Conservation (phyloP, 2,888 invertebrate species). For the Latrodectus elegans region DNA sequence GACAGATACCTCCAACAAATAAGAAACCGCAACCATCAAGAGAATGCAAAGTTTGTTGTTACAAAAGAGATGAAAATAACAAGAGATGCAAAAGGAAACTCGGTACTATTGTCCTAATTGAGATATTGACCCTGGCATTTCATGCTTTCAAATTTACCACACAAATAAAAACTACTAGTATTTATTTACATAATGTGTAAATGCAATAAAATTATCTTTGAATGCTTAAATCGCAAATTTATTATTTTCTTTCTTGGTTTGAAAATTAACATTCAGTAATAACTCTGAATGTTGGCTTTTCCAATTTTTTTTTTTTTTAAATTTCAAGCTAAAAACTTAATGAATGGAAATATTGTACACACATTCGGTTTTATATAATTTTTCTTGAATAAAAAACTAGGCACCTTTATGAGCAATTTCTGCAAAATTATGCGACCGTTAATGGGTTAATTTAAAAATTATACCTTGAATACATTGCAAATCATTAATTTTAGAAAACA, state of each 20-base stretch:
- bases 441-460: no score
- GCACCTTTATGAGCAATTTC: slow-evolving; percentile 5
- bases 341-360: background rate
- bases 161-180: background rate
- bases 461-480: no score
- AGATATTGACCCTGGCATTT: background rate
- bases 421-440: background rate
- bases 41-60: background rate
- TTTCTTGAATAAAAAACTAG: background rate
- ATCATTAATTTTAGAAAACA: no score
- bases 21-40: background rate
- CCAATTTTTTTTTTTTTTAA: slow-evolving; percentile 1
- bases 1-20: background rate
- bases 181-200: background rate
- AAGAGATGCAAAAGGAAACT: background rate
- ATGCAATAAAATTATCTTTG: background rate
- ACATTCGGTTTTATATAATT: slow-evolving; percentile 6
- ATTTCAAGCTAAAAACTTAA: background rate
- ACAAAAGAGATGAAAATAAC: background rate
- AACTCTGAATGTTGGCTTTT: slow-evolving; percentile 4
- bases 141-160: background rate
- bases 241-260: background rate
- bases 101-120: background rate
- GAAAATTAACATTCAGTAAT: slow-evolving; percentile 3
- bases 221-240: slow-evolving; percentile 30